Base-by-base conservation (phyloP, 2,888 invertebrate genomes). In the Drosophila conformis region DNA sequence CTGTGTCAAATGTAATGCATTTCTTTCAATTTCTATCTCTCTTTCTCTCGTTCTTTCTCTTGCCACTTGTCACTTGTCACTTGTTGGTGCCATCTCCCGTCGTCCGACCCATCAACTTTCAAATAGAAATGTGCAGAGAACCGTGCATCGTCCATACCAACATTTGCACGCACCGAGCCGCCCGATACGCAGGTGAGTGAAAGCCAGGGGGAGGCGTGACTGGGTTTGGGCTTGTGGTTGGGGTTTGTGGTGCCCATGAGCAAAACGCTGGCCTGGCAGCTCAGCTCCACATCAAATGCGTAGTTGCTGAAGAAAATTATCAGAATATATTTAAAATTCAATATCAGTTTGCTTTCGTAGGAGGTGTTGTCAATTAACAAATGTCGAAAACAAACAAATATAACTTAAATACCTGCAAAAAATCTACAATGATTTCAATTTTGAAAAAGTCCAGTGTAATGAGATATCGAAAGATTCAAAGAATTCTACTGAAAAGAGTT, bases 111-210 rank as follows among this genome's bases (percentile, higher is more conserved):
- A 18, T 5, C 49, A 56, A 66, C 38, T 56, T 52, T 59, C 46
- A 42, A 95, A 70, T 95, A 98, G 98, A 98, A 97, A 97, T 99
- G 99, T 94, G 96, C 98, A 29, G 98, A 98, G 93, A 96, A 97
- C 92, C 96, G 96, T 93, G 97, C 98, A 25, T 98, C 98, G 46
- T 94, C 95, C 76, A 96, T 97, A 92, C 96, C 97, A 73, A 98
- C 98, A 72, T 99, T 99, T 93, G 98, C 98, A 48, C 95, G 99
- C 91, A 97, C 98, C 40, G 98, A 98, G 93, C 98, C 99, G 33
- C 98, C 98, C 48, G 97, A 98, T 90, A 97, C 97, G 49, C 98
- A 98, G 95, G 96, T 96, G 93, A 88, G 88, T 79, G 21, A 18
- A 27, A 13, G 42, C 11, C 5, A 0, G 42, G 6, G 0, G 15